Evolutionary conservation across 2,797 vertebrate genomes (phyloP), one percentile per base, ranked within the genome.

Genomic region (Poeciliopsis paucimaculata): DNA sequence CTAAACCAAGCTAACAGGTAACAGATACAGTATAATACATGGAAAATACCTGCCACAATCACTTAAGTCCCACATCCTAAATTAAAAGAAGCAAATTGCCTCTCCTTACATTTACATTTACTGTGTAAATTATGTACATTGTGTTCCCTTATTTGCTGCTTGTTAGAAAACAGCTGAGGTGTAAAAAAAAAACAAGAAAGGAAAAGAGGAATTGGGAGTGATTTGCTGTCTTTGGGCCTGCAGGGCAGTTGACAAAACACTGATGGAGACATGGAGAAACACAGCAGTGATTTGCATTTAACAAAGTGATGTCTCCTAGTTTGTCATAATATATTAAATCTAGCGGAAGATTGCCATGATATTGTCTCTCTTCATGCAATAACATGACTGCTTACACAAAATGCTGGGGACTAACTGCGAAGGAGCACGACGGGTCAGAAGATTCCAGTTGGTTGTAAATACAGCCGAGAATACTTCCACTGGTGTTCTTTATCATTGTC

Each of bases 251-350:
- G 92, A 93, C 91, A 95, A 95, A 94, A 93, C 91, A 93, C 93
- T 94, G 93, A 95, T 91, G 93, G 94, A 94, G 93, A 94, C 93
- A 93, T 77, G 62, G 84, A 93, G 88, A 85, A 93, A 93, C 91
- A 90, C 91, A 87, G 82, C 75, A 80, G 82, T 88, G 88, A 95
- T 96, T 95, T 95, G 93, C 93, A 95, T 96, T 96, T 93, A 91
- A 95, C 95, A 95, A 95, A 94, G 90, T 90, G 89, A 91, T 83
- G 91, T 94, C 92, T 95, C 90, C 89, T 91, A 86, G 88, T 89
- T 89, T 95, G 95, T 95, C 95, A 93, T 94, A 91, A 94, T 93
- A 84, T 91, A 94, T 96, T 95, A 94, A 94, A 91, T 83, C 87
- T 84, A 73, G 73, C 77, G 76, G 92, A 92, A 89, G 90, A 92